phyloP scores from a whole-genome alignment of 2,888 invertebrate genomes.

The Hypselothyrea guttata region DNA sequence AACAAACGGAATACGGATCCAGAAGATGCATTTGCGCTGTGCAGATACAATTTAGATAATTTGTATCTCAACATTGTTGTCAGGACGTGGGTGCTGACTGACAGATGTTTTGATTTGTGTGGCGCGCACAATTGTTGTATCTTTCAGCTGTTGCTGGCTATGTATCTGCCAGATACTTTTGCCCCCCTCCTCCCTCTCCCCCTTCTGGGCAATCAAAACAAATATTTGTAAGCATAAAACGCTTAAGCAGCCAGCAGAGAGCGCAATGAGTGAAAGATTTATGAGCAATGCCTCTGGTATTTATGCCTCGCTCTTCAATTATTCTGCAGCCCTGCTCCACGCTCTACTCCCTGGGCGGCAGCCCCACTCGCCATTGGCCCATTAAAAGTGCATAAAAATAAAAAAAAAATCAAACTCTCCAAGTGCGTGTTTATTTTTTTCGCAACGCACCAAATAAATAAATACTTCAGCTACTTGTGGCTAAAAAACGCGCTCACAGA shows the following conservation, averaged over 20 bases:
- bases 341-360: conserved; percentile 6
- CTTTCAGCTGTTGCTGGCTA: not conserved
- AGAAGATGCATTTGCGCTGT: conserved; percentile 69
- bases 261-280: conserved; percentile 79
- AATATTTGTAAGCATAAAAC: conserved; percentile 66
- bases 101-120: conserved; percentile 79
- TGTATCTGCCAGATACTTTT: conserved; percentile 30
- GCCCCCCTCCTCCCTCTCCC: conserved; percentile 1
- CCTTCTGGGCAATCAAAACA: conserved; percentile 63
- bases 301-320: conserved; percentile 63
- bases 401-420: conserved; percentile 14
- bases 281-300: conserved; percentile 67
- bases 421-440: conserved; percentile 57
- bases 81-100: conserved; percentile 71
- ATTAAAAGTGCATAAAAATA: conserved; percentile 58
- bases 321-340: conserved; percentile 47
- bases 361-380: not conserved
- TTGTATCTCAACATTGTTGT: conserved; percentile 78
- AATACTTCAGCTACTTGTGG: conserved; percentile 16
- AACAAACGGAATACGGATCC: conserved; percentile 49
- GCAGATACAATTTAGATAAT: conserved; percentile 80
- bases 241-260: conserved; percentile 66
- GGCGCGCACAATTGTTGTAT: not conserved
- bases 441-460: conserved; percentile 61
- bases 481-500: conserved; percentile 10